phyloP scores from a whole-genome alignment of 2,888 invertebrate genomes.

The Acleris emargana region DNA sequence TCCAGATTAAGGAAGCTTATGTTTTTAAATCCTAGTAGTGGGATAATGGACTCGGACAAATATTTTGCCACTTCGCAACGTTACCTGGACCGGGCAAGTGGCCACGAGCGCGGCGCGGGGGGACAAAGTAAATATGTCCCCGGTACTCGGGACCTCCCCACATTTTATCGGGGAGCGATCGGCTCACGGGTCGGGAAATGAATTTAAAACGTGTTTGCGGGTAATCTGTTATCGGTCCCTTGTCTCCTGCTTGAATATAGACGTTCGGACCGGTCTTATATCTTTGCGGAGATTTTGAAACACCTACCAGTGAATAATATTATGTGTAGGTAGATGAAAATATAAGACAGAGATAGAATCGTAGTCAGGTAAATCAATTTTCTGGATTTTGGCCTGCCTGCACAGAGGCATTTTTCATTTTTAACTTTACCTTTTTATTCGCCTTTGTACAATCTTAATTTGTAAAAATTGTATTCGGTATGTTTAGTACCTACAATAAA shows the following conservation, averaged over 20 bases:
- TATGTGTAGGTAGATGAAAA: neutral
- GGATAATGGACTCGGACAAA: slow-evolving; percentile 77
- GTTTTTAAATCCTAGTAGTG: slow-evolving; percentile 75
- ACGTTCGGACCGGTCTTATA: slow-evolving; percentile 71
- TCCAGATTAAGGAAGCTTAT: slow-evolving; percentile 55
- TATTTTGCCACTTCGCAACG: slow-evolving; percentile 81
- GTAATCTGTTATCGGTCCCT: slow-evolving; percentile 84
- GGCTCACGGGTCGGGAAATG: slow-evolving; percentile 82
- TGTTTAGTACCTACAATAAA: too few relatives aligned
- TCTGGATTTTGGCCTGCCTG: too few relatives aligned
- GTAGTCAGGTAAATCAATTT: too few relatives aligned
- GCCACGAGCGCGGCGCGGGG: slow-evolving; percentile 72
- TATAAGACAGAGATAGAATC: too few relatives aligned
- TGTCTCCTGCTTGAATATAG: slow-evolving; percentile 80
- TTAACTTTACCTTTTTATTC: too few relatives aligned
- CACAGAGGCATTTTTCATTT: too few relatives aligned
- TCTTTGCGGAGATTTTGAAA: slow-evolving; percentile 68
- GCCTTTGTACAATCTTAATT: too few relatives aligned
- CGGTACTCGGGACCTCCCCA: slow-evolving; percentile 77
- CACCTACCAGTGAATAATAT: slow-evolving; percentile 37
- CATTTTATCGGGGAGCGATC: slow-evolving; percentile 83
- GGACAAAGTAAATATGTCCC: slow-evolving; percentile 83
- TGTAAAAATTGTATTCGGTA: too few relatives aligned
- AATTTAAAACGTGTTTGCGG: slow-evolving; percentile 84
- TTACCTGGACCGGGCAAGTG: slow-evolving; percentile 81